Base-by-base conservation (phyloP, 2,888 invertebrate species). In the Caenorhabditis angaria region DNA sequence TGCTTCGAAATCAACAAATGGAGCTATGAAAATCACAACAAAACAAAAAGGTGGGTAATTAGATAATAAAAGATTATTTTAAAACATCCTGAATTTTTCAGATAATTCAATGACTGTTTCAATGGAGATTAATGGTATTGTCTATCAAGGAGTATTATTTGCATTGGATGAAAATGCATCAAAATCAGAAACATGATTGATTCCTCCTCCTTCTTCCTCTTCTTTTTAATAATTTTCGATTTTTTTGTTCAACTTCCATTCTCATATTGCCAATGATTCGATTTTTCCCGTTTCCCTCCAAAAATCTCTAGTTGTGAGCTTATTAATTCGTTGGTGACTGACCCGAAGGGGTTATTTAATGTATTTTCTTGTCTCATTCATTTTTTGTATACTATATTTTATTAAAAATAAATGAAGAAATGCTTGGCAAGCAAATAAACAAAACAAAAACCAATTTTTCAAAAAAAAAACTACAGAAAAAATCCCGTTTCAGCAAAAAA, bases 81-180 rank as follows among this genome's bases (percentile, higher is more conserved):
- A 25, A 56, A 56, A 28, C 10, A 28, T n/a, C 4, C 5, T 48
- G 22, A 8, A 54, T 27, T 35, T 67, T 76, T 55, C 67, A 25
- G 82, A 83, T 28, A 78, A 78, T 51, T 94, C 95, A 65, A 90
- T 97, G 77, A 93, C 93, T 48, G 95, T 97, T 35, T 94, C 94
- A 85, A 94, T 99, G 92, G 95, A 97, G 89, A 91, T 97, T 74
- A 96, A 97, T 88, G 97, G 97, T 54, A 92, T 94, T 61, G 93
- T 93, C 89, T 99, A 97, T 89, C 94, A 96, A 89, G 79, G 79
- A 28, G 77, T 79, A 22, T 63, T 79, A 55, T 79, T 79, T 51
- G 79, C 79, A 14, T 28, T 22, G n/a, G 58, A 47, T 24, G 41
- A 58, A 25, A 58, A 58, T 35, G 25, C 55, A 29, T 22, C 35